Evolutionary conservation across 30 jellyfish, hydroid and myxozoan species (phyloP).

Genomic region (Hydractinia echinata): DNA sequence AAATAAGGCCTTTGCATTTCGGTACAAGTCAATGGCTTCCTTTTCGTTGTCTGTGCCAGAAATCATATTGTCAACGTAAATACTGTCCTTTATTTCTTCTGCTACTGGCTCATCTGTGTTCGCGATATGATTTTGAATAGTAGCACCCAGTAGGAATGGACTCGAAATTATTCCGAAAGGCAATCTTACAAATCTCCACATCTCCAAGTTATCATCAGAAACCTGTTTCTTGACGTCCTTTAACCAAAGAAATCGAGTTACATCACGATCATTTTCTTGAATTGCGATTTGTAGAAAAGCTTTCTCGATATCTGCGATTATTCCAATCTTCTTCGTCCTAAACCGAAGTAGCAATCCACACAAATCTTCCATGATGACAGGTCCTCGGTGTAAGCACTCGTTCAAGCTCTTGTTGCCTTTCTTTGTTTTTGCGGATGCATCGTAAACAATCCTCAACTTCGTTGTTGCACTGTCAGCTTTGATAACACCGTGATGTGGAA

Average conservation of each 20-base stretch:
- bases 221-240: constrained; percentile 20
- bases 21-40: constrained; percentile 28
- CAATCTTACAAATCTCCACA: constrained; percentile 35
- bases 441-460: constrained; percentile 38
- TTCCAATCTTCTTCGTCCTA: constrained; percentile 34
- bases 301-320: constrained; percentile 43
- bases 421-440: constrained; percentile 31
- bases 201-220: constrained; percentile 12
- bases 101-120: constrained; percentile 31
- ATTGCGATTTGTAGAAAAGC: constrained; percentile 32
- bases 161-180: constrained; percentile 42
- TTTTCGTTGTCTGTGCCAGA: constrained; percentile 24
- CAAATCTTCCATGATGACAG: constrained; percentile 28
- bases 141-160: constrained; percentile 55
- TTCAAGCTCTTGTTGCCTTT: constrained; percentile 40
- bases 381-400: constrained; percentile 52
- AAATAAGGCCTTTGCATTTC: constrained; percentile 20
- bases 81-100: constrained; percentile 7
- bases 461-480: constrained; percentile 34
- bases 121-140: constrained; percentile 29
- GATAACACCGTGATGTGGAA: constrained; percentile 48
- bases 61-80: constrained; percentile 43
- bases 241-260: constrained; percentile 53
- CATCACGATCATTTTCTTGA: constrained; percentile 44
- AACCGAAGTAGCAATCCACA: constrained; percentile 34